Evolutionary conservation across 2,113 vertebrate genomes (phyloP), one percentile per base, ranked within the genome.

Genomic region (Cyprinodon variegatus): DNA sequence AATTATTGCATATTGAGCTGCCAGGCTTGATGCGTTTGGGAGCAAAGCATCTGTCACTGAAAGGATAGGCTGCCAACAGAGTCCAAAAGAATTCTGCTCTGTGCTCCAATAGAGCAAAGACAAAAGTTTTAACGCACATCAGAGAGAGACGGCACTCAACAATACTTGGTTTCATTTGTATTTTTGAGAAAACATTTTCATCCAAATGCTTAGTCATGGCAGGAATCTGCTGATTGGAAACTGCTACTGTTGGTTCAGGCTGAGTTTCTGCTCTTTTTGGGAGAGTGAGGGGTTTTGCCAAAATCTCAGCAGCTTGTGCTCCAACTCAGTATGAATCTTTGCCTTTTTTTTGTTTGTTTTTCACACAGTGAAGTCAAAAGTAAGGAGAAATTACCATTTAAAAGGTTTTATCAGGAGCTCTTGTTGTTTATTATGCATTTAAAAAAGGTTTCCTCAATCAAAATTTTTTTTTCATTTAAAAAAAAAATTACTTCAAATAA

Each of bases 1-100:
- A 81, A 85, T 85, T 72, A 74, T 72, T 84, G 78, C 61, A 70
- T 60, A 38, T 36, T 70, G 68, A 88, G 77, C 78, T 85, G 83
- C 80, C 86, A 83, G 71, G 72, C 61, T 79, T 0, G 38, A 43
- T 67, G 84, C 86, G 83, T 65, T 20, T 4, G 81, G 85, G 85
- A 90, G 76, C 36, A 67, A 74, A 83, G 81, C 90, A 85, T 90
- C 83, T 90, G 86, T 79, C 75, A 10, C 77, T 46, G 2, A 66
- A 76, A 65, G 75, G 65, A 68, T 78, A 48, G 43, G 73, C 82
- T 83, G 71, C 73, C 83, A 79, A 78, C 46, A 38, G 53, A 38
- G 39, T 50, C 14, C n/a, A 38, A 40, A 71, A 82, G 59, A 14
- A 72, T 38, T 72, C 50, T 70, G 65, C 77, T 81, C 72, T 50